phyloP scores from a whole-genome alignment of 1,140 invertebrate genomes.

The Archivesica marissinica region DNA sequence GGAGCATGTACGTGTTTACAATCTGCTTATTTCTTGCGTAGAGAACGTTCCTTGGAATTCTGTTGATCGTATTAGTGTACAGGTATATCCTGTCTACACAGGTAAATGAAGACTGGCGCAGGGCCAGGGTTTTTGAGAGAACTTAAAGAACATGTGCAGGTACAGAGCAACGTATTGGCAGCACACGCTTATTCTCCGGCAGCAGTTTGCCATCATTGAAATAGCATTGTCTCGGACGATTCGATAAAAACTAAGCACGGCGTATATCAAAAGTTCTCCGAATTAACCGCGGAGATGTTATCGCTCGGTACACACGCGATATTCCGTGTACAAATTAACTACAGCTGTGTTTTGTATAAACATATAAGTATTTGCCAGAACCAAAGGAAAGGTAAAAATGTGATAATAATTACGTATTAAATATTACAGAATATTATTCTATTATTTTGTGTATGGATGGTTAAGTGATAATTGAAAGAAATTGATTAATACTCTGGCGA shows the following conservation, averaged over 20 bases:
- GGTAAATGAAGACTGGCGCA: neutral
- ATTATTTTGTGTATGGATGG: neutral
- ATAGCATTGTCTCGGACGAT: neutral
- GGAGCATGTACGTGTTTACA: no score
- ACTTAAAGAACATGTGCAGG: neutral
- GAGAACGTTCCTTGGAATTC: no score
- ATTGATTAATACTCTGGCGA: neutral
- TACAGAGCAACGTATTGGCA: neutral
- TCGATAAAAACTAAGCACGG: neutral
- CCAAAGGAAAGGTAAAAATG: neutral
- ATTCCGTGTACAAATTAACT: neutral
- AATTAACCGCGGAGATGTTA: neutral
- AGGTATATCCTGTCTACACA: no score
- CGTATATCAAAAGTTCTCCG: neutral
- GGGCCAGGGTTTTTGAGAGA: constrained; percentile 6
- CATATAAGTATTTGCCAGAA: neutral
- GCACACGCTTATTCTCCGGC: neutral
- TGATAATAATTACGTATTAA: constrained; percentile 9
- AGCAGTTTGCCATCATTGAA: neutral
- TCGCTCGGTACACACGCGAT: neutral
- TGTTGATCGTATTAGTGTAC: no score
- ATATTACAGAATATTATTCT: neutral
- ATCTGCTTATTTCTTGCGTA: no score
- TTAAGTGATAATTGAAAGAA: neutral
- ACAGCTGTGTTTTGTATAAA: neutral